Evolutionary conservation across 2,113 vertebrate species (phyloP), one percentile per base, ranked within the genome.

Genomic region (Colossoma macropomum): DNA sequence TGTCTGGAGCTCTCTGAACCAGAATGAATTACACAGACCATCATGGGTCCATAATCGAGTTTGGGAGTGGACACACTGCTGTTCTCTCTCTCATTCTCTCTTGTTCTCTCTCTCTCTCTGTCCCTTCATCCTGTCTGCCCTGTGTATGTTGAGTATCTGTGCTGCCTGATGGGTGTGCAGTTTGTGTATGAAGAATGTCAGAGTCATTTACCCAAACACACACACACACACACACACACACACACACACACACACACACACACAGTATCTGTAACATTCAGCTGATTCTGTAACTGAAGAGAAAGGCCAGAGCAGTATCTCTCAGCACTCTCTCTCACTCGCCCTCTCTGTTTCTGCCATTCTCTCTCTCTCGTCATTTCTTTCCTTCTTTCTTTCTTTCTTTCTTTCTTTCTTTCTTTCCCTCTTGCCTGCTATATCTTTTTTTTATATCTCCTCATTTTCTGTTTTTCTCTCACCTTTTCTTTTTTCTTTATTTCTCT

Each of bases 281-380:
- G 77, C 82, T 86, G 73, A 83, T 86, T 82, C 68, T 86, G 72
- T 79, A 72, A 90, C 87, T 45, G 8, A 76, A 87, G 84, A 89
- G 79, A 90, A 91, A 92, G 93, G 91, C 93, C 91, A 90, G 50
- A 52, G 32, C 38, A 19, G 80, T 78, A 80, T 88, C 86, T 75
- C 71, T 83, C 15, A 45, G 79, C 77, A 62, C 48, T 56, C 70
- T 79, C 70, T 81, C 25, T 25, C 70, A 34, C 63, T 13, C 19
- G 72, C 75, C 69, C 23, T 19, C 16, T 52, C 48, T 2, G 10
- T 52, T 15, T 6, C 48, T 52, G 10, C 10, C 12, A 15, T 6
- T 52, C 48, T 17, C 21, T 59, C 54, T 23, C 54, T 23, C 54
- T n/a, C 21, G n/a, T n/a, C 25, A n/a, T 34, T 25, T 45, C 9